A percentile compares a stretch with the other conserved stretches of the same genome.
Evolutionary conservation across 2,797 vertebrate genomes (phyloP).

Genomic region (Erpetoichthys calabaricus): DNA sequence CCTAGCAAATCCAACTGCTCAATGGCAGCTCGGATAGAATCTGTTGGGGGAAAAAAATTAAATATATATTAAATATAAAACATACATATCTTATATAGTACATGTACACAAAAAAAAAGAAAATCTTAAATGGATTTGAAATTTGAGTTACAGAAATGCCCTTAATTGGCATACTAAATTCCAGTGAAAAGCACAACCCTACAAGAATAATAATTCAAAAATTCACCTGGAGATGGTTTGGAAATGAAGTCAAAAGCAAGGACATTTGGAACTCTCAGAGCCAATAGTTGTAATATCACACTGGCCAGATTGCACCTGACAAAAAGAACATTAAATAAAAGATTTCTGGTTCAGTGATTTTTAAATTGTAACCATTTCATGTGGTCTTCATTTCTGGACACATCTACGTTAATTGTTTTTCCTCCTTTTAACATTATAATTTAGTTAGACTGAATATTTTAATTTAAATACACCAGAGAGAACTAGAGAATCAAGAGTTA

Average conservation of each 20-base stretch:
- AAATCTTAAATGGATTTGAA: too few species aligned
- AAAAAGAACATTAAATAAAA: accelerated
- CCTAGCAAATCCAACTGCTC: slow-evolving; percentile 79
- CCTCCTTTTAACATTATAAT: background rate
- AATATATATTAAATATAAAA: background rate
- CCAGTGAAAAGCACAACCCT: background rate
- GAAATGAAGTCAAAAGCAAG: slow-evolving; percentile 96
- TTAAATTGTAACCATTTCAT: too few species aligned
- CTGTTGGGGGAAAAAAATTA: slow-evolving; percentile 35
- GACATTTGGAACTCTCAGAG: slow-evolving; percentile 76
- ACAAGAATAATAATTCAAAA: background rate
- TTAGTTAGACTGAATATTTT: too few species aligned
- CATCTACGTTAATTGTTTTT: too few species aligned
- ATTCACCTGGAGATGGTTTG: slow-evolving; percentile 80
- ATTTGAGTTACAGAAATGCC: too few species aligned
- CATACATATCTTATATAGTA: too few species aligned
- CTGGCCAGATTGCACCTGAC: slow-evolving; percentile 80
- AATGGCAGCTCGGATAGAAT: slow-evolving; percentile 67
- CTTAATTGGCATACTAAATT: too few species aligned
- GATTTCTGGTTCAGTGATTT: background rate
- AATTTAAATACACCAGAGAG: too few species aligned
- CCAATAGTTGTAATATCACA: slow-evolving; percentile 84
- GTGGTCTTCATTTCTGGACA: too few species aligned
- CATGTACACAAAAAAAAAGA: too few species aligned
- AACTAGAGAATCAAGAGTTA: too few species aligned